phyloP scores from a whole-genome alignment of 2,113 vertebrate species.

The Dipodomys ordii region DNA sequence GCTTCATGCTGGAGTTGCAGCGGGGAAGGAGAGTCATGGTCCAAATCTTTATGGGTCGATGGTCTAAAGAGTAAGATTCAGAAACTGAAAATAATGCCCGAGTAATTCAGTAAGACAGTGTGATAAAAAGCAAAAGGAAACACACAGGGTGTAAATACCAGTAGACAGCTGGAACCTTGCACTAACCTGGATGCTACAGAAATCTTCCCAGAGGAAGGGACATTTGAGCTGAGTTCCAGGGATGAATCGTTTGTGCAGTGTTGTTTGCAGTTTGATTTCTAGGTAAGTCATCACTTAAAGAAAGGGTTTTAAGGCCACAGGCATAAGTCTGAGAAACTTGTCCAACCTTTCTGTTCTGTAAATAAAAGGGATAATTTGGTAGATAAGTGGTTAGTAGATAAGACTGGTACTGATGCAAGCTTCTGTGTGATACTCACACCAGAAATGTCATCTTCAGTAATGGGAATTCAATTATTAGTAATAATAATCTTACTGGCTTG shows the following conservation, averaged over 20 bases:
- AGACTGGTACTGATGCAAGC: neutral
- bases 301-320: neutral
- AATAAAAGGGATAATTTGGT: neutral
- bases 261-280: neutral
- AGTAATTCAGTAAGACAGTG: neutral
- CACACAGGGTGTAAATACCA: fast-evolving
- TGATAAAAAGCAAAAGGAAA: neutral
- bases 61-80: neutral
- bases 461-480: neutral
- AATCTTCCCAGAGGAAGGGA: neutral
- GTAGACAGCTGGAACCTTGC: neutral
- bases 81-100: neutral
- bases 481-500: neutral
- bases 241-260: neutral
- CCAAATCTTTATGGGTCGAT: neutral
- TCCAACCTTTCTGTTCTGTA: neutral
- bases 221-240: neutral
- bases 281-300: neutral
- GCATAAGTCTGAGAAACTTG: neutral
- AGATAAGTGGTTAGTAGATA: neutral
- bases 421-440: neutral
- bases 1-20: neutral
- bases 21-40: neutral
- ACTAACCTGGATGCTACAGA: neutral
- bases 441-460: neutral